Conservation (phyloP, 2,888 invertebrate species). For the Ecdyonurus torrentis region DNA sequence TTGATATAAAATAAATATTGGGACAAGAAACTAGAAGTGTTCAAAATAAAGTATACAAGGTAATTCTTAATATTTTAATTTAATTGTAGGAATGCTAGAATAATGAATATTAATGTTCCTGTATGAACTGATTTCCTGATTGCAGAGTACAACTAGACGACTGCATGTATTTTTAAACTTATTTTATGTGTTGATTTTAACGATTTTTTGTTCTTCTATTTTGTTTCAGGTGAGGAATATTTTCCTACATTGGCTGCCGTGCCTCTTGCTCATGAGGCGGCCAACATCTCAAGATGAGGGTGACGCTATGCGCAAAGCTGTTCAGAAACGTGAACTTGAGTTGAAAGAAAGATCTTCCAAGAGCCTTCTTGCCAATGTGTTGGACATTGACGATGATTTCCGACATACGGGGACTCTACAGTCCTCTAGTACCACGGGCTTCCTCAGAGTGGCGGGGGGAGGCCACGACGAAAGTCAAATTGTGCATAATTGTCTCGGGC, state of each 20-base stretch:
- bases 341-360: slow-evolving; percentile 84
- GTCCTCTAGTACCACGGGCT: slow-evolving; percentile 26
- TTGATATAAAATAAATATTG: too few relatives aligned
- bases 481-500: slow-evolving; percentile 50
- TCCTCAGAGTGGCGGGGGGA: slow-evolving; percentile 19
- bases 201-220: too few relatives aligned
- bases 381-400: slow-evolving; percentile 95
- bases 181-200: too few relatives aligned
- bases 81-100: too few relatives aligned
- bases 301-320: slow-evolving; percentile 44
- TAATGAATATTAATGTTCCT: too few relatives aligned
- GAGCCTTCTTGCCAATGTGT: slow-evolving; percentile 87
- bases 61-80: too few relatives aligned
- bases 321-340: slow-evolving; percentile 70
- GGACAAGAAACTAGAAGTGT: too few relatives aligned
- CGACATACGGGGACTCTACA: slow-evolving; percentile 51
- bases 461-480: slow-evolving; percentile 18
- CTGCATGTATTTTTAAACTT: too few relatives aligned
- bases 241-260: slow-evolving; percentile 95
- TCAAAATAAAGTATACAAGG: too few relatives aligned
- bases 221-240: slow-evolving; percentile 63
- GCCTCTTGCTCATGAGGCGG: slow-evolving; percentile 85
- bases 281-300: slow-evolving; percentile 34
- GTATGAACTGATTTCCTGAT: too few relatives aligned
- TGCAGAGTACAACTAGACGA: too few relatives aligned